Percentiles rank a stretch among this genome's conserved stretches.
phyloP scores from a whole-genome alignment of 2,113 vertebrate species.

The Xenopus tropicalis region UCB_Xtro_10.0 CM004444.2:78090001-78090500 shows the following conservation, averaged over 20 bases:
- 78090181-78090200: too few relatives aligned
- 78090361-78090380: neutral
- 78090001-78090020: constrained; percentile 45
- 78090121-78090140: neutral
- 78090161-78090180: neutral
- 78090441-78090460: constrained; percentile 6
- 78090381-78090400: neutral
- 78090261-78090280: neutral
- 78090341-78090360: neutral
- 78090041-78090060: constrained; percentile 20
- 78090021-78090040: constrained; percentile 40
- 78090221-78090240: neutral
- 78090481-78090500: constrained; percentile 35
- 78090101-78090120: constrained; percentile 16
- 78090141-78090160: neutral
- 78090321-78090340: constrained; percentile 15
- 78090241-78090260: neutral
- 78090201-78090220: constrained; percentile 13
- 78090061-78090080: constrained; percentile 37
- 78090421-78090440: neutral
- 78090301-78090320: constrained; percentile 3
- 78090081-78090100: constrained; percentile 18
- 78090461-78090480: constrained; percentile 30
- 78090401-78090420: neutral
- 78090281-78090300: neutral